phyloP scores from a whole-genome alignment of 1,140 invertebrate genomes.

The Mya arenaria region DNA sequence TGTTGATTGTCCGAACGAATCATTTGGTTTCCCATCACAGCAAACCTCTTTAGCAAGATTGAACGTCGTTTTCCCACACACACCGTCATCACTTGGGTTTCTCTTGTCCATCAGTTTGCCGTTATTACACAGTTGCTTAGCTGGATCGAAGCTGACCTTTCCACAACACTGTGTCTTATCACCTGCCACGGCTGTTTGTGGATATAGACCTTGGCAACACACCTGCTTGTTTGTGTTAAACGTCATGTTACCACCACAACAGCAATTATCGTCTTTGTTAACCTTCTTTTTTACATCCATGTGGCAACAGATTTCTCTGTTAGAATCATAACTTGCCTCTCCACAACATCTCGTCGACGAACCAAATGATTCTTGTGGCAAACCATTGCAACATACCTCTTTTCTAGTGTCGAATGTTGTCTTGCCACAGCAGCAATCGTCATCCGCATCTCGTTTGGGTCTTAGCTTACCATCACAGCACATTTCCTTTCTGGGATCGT shows the following conservation, averaged over 20 bases:
- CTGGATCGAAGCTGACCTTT: slow-evolving; percentile 34
- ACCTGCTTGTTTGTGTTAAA: slow-evolving; percentile 48
- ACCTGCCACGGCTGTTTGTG: slow-evolving; percentile 40
- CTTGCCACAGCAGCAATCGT: slow-evolving; percentile 52
- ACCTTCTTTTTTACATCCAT: slow-evolving; percentile 29
- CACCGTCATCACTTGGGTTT: slow-evolving; percentile 20
- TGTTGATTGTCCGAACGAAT: slow-evolving; percentile 26
- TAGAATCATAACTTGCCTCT: slow-evolving; percentile 27
- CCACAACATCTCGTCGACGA: slow-evolving; percentile 46
- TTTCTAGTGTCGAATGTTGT: slow-evolving; percentile 22
- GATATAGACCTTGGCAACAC: slow-evolving; percentile 40
- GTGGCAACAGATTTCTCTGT: slow-evolving; percentile 40
- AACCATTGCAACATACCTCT: slow-evolving; percentile 44
- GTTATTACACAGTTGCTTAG: slow-evolving; percentile 24
- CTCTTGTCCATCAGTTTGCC: slow-evolving; percentile 35
- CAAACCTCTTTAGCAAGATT: slow-evolving; percentile 38
- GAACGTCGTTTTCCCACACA: slow-evolving; percentile 45
- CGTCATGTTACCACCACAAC: slow-evolving; percentile 33
- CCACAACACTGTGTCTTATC: slow-evolving; percentile 47
- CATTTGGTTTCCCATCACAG: slow-evolving; percentile 34
- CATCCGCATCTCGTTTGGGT: slow-evolving; percentile 18
- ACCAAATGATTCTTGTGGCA: slow-evolving; percentile 39
- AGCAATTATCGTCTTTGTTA: slow-evolving; percentile 47
- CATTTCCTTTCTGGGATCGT: slow-evolving; percentile 42
- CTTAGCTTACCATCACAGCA: slow-evolving; percentile 51